phyloP scores from a whole-genome alignment of 1,140 invertebrate genomes.

The Zaprionus kolodkinae region DNA sequence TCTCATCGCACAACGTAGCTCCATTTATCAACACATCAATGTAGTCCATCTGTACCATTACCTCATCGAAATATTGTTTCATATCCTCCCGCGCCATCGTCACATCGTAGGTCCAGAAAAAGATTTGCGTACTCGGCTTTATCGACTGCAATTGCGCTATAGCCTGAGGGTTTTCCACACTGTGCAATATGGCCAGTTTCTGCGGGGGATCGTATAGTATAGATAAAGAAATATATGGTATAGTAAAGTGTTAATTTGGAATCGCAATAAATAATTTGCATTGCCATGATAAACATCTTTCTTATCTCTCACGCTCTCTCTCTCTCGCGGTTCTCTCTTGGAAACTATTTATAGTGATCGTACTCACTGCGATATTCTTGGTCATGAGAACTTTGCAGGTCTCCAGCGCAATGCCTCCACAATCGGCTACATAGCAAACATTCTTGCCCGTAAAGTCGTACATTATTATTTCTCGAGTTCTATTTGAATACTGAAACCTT shows the following conservation, averaged over 20 bases:
- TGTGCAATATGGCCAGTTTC: slow-evolving; percentile 77
- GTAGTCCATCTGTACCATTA: slow-evolving; percentile 75
- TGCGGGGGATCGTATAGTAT: slow-evolving; percentile 8
- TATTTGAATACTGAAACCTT: slow-evolving; percentile 39
- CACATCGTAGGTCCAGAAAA: slow-evolving; percentile 77
- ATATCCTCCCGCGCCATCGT: slow-evolving; percentile 73
- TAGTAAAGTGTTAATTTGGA: neutral
- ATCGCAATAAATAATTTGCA: neutral
- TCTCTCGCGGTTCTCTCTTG: neutral
- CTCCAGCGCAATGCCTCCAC: slow-evolving; percentile 75
- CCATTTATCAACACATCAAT: slow-evolving; percentile 81
- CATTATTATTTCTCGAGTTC: slow-evolving; percentile 59
- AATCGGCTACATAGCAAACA: slow-evolving; percentile 80
- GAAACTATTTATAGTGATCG: neutral
- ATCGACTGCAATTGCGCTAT: slow-evolving; percentile 72
- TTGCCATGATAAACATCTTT: neutral
- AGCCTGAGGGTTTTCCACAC: slow-evolving; percentile 68
- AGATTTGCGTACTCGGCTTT: slow-evolving; percentile 73
- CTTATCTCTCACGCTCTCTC: neutral
- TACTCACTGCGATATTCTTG: slow-evolving; percentile 77
- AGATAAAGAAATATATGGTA: neutral
- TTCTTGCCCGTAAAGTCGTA: slow-evolving; percentile 73
- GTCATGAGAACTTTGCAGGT: slow-evolving; percentile 76
- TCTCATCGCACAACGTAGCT: slow-evolving; percentile 68
- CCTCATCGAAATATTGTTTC: slow-evolving; percentile 77